Evolutionary conservation across 2,113 vertebrate species (phyloP).

Genomic region (Macroglossus sobrinus): DNA sequence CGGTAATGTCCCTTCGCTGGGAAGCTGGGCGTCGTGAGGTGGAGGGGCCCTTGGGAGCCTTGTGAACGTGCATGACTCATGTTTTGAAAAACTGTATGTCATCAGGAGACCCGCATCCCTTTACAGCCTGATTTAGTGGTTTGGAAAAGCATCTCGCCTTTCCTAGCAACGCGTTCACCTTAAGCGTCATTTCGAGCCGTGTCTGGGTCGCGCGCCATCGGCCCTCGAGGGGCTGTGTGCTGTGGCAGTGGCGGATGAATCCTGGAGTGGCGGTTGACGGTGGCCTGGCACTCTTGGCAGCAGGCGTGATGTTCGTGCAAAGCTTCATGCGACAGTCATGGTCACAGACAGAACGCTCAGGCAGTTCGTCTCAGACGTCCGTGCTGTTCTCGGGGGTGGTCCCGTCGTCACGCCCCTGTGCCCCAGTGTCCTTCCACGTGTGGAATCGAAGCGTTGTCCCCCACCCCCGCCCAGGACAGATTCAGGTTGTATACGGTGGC

Average conservation of each 20-base stretch:
- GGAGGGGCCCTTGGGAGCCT: slow-evolving; percentile 13
- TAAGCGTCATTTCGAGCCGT: not conserved
- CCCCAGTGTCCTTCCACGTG: accelerated
- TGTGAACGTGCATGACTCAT: not conserved
- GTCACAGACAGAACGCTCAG: not conserved
- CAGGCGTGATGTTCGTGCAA: slow-evolving; percentile 5
- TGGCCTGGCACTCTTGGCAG: not conserved
- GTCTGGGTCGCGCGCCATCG: not conserved
- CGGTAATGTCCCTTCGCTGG: slow-evolving; percentile 17
- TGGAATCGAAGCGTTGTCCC: not conserved
- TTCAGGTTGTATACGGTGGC: accelerated
- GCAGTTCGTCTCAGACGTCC: not conserved
- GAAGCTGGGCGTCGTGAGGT: not conserved
- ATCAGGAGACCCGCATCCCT: not conserved
- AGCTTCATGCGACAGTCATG: slow-evolving; percentile 32
- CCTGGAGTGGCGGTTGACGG: not conserved
- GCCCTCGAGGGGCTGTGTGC: not conserved
- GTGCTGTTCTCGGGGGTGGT: not conserved
- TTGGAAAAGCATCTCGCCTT: not conserved
- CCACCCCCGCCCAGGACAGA: accelerated
- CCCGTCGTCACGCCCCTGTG: not conserved
- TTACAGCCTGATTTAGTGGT: not conserved
- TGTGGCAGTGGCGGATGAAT: not conserved
- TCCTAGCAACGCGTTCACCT: not conserved
- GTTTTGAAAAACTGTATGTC: not conserved